Conservation (phyloP, 2,797 vertebrate genomes). For the Pipistrellus nathusii region DNA sequence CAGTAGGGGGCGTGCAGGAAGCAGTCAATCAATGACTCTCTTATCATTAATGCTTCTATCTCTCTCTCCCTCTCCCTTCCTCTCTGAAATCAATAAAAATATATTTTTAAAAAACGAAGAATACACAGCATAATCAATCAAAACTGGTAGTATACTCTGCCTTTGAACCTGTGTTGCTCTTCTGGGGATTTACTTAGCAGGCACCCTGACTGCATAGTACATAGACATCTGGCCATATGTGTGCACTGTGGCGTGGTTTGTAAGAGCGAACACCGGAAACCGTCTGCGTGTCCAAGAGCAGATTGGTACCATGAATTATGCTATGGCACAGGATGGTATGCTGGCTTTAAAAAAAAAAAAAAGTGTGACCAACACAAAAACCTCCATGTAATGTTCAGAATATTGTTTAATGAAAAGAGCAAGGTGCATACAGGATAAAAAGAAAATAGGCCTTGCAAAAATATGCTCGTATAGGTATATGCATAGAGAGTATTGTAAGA, state of each 20-base stretch:
- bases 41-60: too few relatives aligned
- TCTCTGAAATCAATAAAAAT: too few relatives aligned
- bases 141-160: neutral
- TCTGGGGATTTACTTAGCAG: neutral
- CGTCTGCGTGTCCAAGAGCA: neutral
- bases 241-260: too few relatives aligned
- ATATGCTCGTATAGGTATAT: fast-evolving
- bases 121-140: neutral
- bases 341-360: neutral
- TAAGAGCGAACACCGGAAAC: neutral
- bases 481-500: neutral
- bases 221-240: neutral
- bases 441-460: neutral
- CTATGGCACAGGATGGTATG: neutral
- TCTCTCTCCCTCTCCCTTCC: too few relatives aligned
- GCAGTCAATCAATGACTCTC: too few relatives aligned
- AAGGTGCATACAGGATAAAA: neutral
- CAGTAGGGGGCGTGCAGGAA: too few relatives aligned
- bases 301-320: neutral
- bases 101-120: too few relatives aligned
- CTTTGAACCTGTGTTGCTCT: neutral
- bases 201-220: neutral
- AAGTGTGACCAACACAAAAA: neutral
- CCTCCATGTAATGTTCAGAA: neutral
- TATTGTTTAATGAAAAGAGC: neutral